phyloP scores from a whole-genome alignment of 2,888 invertebrate genomes.

The Meghimatium bilineatum region DNA sequence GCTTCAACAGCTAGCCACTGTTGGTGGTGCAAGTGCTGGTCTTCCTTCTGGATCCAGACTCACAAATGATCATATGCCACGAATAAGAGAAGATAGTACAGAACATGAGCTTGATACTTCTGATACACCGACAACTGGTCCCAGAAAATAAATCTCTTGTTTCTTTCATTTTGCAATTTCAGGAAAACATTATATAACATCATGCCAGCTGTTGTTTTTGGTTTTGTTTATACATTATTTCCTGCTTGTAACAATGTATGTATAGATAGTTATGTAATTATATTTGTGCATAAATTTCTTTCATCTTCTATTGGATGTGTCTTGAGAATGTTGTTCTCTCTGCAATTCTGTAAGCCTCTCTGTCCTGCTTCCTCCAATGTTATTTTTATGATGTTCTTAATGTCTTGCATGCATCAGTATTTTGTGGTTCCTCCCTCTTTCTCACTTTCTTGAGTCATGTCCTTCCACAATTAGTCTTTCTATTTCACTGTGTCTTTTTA shows the following conservation, averaged over 20 bases:
- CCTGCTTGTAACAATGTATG: background rate
- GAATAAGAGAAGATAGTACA: slow-evolving; percentile 40
- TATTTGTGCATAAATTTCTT: too few species aligned
- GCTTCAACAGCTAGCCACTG: background rate
- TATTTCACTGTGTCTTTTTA: too few species aligned
- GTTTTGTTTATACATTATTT: background rate
- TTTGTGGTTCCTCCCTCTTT: too few species aligned
- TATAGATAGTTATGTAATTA: too few species aligned
- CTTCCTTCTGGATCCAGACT: background rate
- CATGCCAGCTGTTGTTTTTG: background rate
- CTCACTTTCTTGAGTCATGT: too few species aligned
- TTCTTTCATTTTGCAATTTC: background rate
- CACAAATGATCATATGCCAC: slow-evolving; percentile 36
- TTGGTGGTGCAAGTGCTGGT: background rate
- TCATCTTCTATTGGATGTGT: too few species aligned
- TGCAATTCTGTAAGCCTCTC: too few species aligned
- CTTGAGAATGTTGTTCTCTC: too few species aligned
- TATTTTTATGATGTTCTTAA: too few species aligned
- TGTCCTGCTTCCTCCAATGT: too few species aligned
- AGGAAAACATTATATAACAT: background rate
- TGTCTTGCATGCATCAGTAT: too few species aligned
- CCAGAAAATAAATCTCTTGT: background rate
- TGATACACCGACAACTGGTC: background rate
- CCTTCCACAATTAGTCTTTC: too few species aligned
- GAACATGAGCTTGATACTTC: slow-evolving; percentile 46